phyloP scores from a whole-genome alignment of 1,140 invertebrate genomes.

The Zaprionus ghesquierei region DNA sequence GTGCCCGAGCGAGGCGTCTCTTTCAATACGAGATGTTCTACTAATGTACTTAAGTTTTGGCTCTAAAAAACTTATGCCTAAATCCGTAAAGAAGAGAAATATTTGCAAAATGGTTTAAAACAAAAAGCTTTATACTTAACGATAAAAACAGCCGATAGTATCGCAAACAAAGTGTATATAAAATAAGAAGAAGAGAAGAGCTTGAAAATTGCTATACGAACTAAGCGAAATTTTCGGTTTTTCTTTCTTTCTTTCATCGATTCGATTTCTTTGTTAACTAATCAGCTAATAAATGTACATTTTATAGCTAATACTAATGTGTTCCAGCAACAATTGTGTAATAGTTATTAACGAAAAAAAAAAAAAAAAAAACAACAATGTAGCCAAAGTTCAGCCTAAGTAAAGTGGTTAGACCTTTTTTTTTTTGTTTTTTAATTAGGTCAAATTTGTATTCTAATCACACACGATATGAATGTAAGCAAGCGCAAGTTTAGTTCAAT shows the following conservation, averaged over 20 bases:
- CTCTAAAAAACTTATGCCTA: neutral
- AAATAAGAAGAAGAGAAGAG: constrained; percentile 1
- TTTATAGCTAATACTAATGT: constrained; percentile 63
- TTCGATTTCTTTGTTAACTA: constrained; percentile 14
- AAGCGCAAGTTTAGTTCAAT: constrained; percentile 51
- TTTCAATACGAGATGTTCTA: constrained; percentile 72
- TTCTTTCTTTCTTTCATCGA: neutral
- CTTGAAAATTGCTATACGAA: neutral
- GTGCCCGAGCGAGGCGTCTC: neutral
- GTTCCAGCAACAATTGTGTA: constrained; percentile 68
- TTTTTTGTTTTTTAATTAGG: constrained; percentile 60
- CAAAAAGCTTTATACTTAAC: constrained; percentile 64
- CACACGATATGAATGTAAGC: constrained; percentile 35
- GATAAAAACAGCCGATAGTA: constrained; percentile 20
- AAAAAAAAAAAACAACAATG: constrained; percentile 36
- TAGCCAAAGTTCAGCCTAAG: constrained; percentile 67
- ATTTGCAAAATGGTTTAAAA: constrained; percentile 55
- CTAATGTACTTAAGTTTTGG: constrained; percentile 13
- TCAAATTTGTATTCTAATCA: constrained; percentile 35
- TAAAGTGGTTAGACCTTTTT: constrained; percentile 14
- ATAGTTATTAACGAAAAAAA: constrained; percentile 38
- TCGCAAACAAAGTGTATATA: constrained; percentile 51
- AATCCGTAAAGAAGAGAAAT: constrained; percentile 6
- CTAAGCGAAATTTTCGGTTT: neutral
- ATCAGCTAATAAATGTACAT: constrained; percentile 24